Evolutionary conservation across 2,113 vertebrate species (phyloP).

Genomic region (Mixornis gularis): DNA sequence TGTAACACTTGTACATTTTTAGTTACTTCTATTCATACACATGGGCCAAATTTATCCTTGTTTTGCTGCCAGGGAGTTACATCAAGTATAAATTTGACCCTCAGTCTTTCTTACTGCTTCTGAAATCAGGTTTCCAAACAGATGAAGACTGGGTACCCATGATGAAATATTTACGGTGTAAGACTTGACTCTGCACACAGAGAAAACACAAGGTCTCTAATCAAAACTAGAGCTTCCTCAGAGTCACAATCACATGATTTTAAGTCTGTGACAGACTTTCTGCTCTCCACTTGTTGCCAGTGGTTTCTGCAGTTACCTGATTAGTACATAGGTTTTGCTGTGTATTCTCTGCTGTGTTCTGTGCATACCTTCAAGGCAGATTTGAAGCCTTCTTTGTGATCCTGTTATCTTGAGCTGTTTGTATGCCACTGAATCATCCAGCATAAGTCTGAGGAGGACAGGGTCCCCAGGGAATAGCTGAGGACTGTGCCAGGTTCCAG

Average conservation of each 20-base stretch:
- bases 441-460: neutral
- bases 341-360: neutral
- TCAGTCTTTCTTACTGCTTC: neutral
- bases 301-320: neutral
- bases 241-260: neutral
- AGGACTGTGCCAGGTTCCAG: neutral
- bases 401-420: neutral
- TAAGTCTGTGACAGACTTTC: neutral
- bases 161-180: neutral
- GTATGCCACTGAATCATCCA: neutral
- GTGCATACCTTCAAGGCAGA: neutral
- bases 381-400: neutral
- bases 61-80: constrained; percentile 13
- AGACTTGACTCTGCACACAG: neutral
- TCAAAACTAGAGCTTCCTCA: neutral
- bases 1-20: constrained; percentile 41
- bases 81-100: neutral
- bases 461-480: neutral
- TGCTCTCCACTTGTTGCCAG: neutral
- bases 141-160: neutral
- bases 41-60: constrained; percentile 16
- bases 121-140: neutral
- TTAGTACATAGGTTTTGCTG: neutral
- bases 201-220: neutral
- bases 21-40: constrained; percentile 26